Conservation (phyloP, 2,797 vertebrate species). For the Poecile montanus region DNA sequence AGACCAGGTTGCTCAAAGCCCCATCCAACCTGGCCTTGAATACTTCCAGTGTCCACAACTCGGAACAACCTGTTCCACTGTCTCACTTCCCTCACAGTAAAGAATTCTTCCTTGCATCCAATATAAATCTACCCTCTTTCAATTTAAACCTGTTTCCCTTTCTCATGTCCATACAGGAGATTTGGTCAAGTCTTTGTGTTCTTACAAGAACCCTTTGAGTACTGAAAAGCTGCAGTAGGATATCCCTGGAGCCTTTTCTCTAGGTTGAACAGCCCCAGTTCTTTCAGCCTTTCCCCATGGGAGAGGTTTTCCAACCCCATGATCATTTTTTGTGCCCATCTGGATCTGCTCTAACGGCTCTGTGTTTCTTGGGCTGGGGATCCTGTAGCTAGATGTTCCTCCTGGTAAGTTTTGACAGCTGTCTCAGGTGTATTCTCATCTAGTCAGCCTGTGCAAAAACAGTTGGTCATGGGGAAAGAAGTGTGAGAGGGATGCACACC, state of each 20-base stretch:
- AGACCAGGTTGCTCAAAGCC: neutral
- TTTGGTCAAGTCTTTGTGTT: neutral
- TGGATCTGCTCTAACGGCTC: rapidly evolving
- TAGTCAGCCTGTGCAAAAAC: neutral
- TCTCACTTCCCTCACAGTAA: neutral
- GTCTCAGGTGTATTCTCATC: neutral
- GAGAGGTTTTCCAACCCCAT: neutral
- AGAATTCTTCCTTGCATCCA: neutral
- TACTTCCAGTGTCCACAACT: neutral
- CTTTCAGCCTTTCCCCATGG: neutral
- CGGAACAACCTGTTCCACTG: neutral
- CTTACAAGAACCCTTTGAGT: neutral
- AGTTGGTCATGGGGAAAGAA: neutral
- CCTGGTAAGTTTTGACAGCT: neutral
- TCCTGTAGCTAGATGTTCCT: neutral
- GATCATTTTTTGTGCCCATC: neutral
- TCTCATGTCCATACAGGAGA: neutral
- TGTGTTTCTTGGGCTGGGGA: neutral
- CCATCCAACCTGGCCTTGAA: neutral
- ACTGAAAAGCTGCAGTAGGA: neutral
- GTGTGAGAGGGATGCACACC: neutral
- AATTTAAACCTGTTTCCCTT: neutral
- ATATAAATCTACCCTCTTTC: neutral
- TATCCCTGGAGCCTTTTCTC: neutral
- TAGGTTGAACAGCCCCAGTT: neutral